Evolutionary conservation across 2,113 vertebrate species (phyloP).

Genomic region (Cervus canadensis): DNA sequence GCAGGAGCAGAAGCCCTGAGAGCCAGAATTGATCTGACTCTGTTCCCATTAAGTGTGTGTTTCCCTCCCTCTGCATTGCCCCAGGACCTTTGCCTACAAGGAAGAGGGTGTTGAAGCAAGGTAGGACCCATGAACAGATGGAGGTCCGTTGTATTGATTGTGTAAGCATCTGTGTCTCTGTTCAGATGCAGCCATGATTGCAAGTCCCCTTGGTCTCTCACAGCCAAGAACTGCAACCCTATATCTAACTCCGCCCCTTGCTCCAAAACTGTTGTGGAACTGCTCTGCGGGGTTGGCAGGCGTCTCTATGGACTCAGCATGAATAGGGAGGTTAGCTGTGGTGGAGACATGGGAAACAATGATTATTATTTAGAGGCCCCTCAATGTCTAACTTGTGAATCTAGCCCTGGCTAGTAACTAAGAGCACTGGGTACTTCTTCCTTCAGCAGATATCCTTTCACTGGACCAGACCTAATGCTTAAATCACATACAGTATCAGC

Average conservation of each 20-base stretch:
- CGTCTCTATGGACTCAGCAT: not conserved
- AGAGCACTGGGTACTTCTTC: not conserved
- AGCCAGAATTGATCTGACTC: not conserved
- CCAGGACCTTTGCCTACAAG: not conserved
- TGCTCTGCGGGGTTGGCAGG: not conserved
- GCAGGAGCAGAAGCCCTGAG: not conserved
- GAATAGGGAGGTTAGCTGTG: not conserved
- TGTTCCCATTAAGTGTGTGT: not conserved
- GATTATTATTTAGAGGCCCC: not conserved
- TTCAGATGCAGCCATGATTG: not conserved
- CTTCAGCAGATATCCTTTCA: not conserved
- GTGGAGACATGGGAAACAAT: not conserved
- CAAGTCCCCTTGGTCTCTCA: not conserved
- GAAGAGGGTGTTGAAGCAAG: not conserved
- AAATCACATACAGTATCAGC: not conserved
- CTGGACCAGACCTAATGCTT: not conserved
- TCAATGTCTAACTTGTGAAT: not conserved
- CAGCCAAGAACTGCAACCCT: not conserved
- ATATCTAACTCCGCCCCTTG: not conserved
- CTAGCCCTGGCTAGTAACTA: not conserved
- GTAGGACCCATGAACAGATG: not conserved
- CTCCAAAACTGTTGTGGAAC: not conserved
- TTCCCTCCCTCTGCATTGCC: not conserved
- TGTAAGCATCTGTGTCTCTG: not conserved
- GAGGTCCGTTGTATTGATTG: not conserved